Base-by-base conservation (phyloP, 2,113 vertebrate genomes). In the Lycocorax pyrrhopterus region DNA sequence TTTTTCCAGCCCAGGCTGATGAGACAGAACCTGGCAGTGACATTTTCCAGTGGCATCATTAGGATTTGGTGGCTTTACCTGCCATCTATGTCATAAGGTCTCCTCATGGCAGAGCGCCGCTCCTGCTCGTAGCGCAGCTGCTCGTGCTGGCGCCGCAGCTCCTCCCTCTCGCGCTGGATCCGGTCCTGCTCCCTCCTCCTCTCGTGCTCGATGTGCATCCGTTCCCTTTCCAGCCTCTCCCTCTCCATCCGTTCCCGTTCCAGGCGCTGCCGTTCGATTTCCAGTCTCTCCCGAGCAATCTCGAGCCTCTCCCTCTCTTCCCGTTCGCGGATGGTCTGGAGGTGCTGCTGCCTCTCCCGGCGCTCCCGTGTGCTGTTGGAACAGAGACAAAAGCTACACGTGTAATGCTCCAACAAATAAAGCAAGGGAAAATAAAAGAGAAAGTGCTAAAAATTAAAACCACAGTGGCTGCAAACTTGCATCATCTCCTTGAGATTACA, bases 101-200 rank as follows among this genome's bases (percentile, higher is more conserved):
- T 98, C 79, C 99, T 99, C 14, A 99, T 12, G 0, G 97, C 96
- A 1, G 98, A 97, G 0, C 99, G 96, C 1, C 99, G 97, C 8
- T 99, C 99, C 76, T 99, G 99, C 16, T 99, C 99, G 1, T 98
- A 99, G 88, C 99, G 98, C 89, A 99, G 96, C 83, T 99, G 98
- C 39, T 99, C 99, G 15, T 99, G 99, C 97, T 99, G 99, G 7
- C 99, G 98, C 27, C 99, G 98, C 81, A 99, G 98, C 94, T 99
- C 99, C 25, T 99, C 99, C 0, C 99, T 97, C 96, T 99, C 99
- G 0, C 99, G 97, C 78, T 99, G 98, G 87, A 99, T 99, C 43
- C 99, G 97, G 72, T 99, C 99, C 84, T 99, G 99, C 87, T 99
- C 99, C 0, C 99, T 98, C 21, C 99, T 94, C 43, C 99, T 98